Evolutionary conservation across 2,888 invertebrate genomes (phyloP), one percentile per base, ranked within the genome.

Genomic region (Drosophila ustulata): DNA sequence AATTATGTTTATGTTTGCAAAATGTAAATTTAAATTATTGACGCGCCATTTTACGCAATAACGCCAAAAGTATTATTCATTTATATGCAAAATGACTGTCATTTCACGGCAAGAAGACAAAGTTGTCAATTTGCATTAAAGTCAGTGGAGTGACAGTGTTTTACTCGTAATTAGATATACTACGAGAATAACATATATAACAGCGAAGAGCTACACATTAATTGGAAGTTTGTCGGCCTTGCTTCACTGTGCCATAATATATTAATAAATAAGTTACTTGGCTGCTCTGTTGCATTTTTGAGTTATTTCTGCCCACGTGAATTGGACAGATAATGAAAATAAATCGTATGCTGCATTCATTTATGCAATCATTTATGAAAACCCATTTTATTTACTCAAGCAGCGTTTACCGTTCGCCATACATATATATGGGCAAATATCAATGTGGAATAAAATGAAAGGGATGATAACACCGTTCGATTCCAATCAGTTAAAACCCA

Each of bases 1-100:
- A 80, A 71, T 88, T 58, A 74, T 88, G 76, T 76, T 88, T 81
- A 81, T 84, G 63, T 71, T 76, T 73, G 57, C 43, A 51, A 78
- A 72, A 78, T 78, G 74, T 67, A 30, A 78, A 73, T 78, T 72
- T 73, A 73, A 78, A 67, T 75, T 64, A 78, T 61, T 25, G 41
- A 25, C 45, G 58, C 45, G 41, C 32, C 45, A 56, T 53, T 50
- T 57, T 13, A 8, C 7, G 41, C 30, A 18, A 43, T 37, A 51
- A 28, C 32, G 41, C 39, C 46, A 11, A 30, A 53, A 43, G 39
- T 28, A 43, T 39, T 18, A 41, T 30, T 23, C 1, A 18, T 32
- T 47, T 45, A 28, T 7, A 39, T 47, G 34, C 13, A 32, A 47
- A 50, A 18, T 64, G 34, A n/a, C 34, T 47, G 13, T 18, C 8